Evolutionary conservation across 2,888 invertebrate genomes (phyloP).

Genomic region (Busseola fusca): DNA sequence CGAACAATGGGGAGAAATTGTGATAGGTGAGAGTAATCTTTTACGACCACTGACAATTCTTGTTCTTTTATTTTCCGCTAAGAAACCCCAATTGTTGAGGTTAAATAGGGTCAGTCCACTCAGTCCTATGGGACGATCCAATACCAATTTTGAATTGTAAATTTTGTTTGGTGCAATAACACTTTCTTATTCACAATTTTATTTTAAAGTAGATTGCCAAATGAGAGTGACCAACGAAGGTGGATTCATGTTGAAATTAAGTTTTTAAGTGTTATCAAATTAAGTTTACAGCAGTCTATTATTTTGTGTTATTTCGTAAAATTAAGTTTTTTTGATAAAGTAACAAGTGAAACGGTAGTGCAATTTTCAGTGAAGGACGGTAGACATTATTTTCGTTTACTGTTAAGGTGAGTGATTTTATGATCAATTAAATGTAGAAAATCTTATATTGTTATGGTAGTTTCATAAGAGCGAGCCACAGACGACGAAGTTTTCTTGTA

Average conservation of each 20-base stretch:
- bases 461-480: not conserved
- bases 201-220: slow-evolving; percentile 57
- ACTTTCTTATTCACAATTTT: slow-evolving; percentile 59
- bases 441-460: not conserved
- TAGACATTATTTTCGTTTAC: slow-evolving; percentile 6
- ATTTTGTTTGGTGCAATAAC: slow-evolving; percentile 62
- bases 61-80: slow-evolving; percentile 77
- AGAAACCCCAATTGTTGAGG: slow-evolving; percentile 79
- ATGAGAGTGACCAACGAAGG: slow-evolving; percentile 51
- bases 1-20: slow-evolving; percentile 86
- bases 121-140: slow-evolving; percentile 70
- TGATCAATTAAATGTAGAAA: not conserved
- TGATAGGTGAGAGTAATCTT: slow-evolving; percentile 88
- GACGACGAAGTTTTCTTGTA: not conserved
- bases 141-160: slow-evolving; percentile 80
- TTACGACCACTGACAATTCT: slow-evolving; percentile 78
- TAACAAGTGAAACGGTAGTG: slow-evolving; percentile 32
- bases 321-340: slow-evolving; percentile 21
- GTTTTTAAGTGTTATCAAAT: slow-evolving; percentile 18
- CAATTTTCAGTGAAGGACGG: slow-evolving; percentile 29
- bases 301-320: slow-evolving; percentile 17
- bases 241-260: slow-evolving; percentile 26
- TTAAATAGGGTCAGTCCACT: slow-evolving; percentile 83
- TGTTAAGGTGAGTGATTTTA: slow-evolving; percentile 36
- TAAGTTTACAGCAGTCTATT: slow-evolving; percentile 21